Evolutionary conservation across 2,888 invertebrate species (phyloP).

Genomic region (Coecobrya sp.): DNA sequence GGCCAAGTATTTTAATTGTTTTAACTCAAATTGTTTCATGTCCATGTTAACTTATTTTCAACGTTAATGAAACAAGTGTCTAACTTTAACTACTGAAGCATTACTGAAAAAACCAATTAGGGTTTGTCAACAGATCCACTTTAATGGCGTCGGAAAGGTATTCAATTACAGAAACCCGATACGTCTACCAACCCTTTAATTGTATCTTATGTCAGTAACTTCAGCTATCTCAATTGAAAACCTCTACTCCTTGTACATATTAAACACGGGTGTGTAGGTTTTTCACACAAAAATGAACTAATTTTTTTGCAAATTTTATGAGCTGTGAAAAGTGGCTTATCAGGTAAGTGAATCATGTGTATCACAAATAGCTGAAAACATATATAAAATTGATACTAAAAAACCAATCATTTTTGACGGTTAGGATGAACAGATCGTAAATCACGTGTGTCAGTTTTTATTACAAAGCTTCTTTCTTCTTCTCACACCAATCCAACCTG

Average conservation of each 20-base stretch:
- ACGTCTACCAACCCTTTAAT: too few species aligned
- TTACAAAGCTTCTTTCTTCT: neutral
- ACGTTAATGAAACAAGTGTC: too few species aligned
- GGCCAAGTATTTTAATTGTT: too few species aligned
- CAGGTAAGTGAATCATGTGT: slow-evolving; percentile 15
- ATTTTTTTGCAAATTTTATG: slow-evolving; percentile 32
- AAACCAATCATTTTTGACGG: neutral
- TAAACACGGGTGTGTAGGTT: neutral
- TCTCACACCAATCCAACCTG: neutral
- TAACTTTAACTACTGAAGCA: too few species aligned
- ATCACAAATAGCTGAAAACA: neutral
- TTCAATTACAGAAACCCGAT: too few species aligned
- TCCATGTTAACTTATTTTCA: too few species aligned
- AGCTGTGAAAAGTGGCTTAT: slow-evolving; percentile 45
- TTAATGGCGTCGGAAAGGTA: too few species aligned
- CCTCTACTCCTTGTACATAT: neutral
- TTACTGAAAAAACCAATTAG: too few species aligned
- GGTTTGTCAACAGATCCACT: too few species aligned
- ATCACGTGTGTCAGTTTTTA: neutral
- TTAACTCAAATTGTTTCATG: too few species aligned
- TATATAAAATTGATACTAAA: neutral
- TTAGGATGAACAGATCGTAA: neutral
- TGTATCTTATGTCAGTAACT: too few species aligned
- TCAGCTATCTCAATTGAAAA: too few species aligned
- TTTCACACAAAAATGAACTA: neutral